A percentile compares a stretch with the other conserved stretches of the same genome.
Evolutionary conservation across 2,888 invertebrate genomes (phyloP).

Genomic region (Plagiodera versicolora): DNA sequence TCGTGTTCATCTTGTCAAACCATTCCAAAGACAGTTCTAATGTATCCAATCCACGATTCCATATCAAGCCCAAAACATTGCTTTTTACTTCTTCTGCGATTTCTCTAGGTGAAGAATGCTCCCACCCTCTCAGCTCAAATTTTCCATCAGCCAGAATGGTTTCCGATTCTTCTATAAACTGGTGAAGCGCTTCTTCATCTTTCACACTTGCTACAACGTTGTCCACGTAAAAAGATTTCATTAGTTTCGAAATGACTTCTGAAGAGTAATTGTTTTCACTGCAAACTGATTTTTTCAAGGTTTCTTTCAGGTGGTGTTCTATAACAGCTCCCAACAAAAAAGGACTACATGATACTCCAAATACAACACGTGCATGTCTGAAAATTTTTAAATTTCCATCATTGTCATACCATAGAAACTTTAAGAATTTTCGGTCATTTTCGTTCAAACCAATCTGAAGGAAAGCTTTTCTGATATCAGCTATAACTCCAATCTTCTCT

Average conservation of each 20-base stretch:
- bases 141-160: constrained; percentile 8
- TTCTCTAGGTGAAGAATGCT: background rate
- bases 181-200: constrained; percentile 1
- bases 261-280: no score
- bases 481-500: constrained; percentile 29
- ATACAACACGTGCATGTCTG: constrained; percentile 21
- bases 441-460: constrained; percentile 36
- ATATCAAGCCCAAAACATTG: background rate
- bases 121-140: background rate
- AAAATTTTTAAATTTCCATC: constrained; percentile 18
- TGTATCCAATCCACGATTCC: background rate
- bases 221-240: constrained; percentile 10
- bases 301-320: constrained; percentile 17
- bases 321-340: constrained; percentile 25
- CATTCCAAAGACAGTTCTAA: no score
- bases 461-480: constrained; percentile 43
- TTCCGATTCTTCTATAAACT: constrained; percentile 12
- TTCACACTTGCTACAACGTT: constrained; percentile 1
- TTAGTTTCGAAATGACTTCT: constrained; percentile 7
- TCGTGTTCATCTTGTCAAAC: constrained; percentile 7
- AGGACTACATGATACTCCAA: constrained; percentile 24
- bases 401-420: constrained; percentile 37
- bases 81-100: background rate
- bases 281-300: background rate
- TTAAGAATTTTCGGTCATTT: constrained; percentile 37